Evolutionary conservation across 2,888 invertebrate species (phyloP).

Genomic region (Chloroclysta siterata): DNA sequence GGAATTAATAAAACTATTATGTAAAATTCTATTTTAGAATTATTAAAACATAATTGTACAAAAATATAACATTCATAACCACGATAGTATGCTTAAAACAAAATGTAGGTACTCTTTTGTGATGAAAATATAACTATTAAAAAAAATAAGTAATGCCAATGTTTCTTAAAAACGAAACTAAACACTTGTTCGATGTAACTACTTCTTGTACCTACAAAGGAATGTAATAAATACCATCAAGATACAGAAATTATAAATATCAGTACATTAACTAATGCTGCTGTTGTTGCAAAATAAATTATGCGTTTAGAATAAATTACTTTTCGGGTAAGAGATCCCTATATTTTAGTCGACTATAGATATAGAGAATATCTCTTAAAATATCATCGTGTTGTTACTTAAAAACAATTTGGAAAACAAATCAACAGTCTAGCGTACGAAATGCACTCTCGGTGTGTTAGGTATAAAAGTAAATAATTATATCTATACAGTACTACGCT

Average conservation of each 20-base stretch:
- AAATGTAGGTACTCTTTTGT: slow-evolving; percentile 50
- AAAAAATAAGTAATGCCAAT: slow-evolving; percentile 52
- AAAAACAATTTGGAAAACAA: slow-evolving; percentile 63
- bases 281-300: slow-evolving; percentile 73
- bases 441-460: slow-evolving; percentile 60
- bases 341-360: slow-evolving; percentile 41
- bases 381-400: slow-evolving; percentile 56
- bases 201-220: slow-evolving; percentile 61
- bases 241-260: slow-evolving; percentile 84
- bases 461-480: slow-evolving; percentile 73
- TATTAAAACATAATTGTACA: slow-evolving; percentile 54
- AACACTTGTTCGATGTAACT: slow-evolving; percentile 70
- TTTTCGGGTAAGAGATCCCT: slow-evolving; percentile 52
- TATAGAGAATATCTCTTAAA: slow-evolving; percentile 58
- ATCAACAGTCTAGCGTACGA: slow-evolving; percentile 70
- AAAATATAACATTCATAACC: slow-evolving; percentile 60
- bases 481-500: slow-evolving; percentile 78
- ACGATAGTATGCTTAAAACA: slow-evolving; percentile 53
- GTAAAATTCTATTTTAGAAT: slow-evolving; percentile 36
- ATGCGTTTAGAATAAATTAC: slow-evolving; percentile 65
- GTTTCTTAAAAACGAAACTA: slow-evolving; percentile 45
- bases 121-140: slow-evolving; percentile 55
- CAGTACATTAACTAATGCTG: slow-evolving; percentile 61
- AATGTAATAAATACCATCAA: slow-evolving; percentile 70
- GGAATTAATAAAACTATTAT: slow-evolving; percentile 31